A percentile compares a stretch with the other conserved stretches of the same genome.
Conservation (phyloP, 2,888 invertebrate species). For the Crematogaster levior region DNA sequence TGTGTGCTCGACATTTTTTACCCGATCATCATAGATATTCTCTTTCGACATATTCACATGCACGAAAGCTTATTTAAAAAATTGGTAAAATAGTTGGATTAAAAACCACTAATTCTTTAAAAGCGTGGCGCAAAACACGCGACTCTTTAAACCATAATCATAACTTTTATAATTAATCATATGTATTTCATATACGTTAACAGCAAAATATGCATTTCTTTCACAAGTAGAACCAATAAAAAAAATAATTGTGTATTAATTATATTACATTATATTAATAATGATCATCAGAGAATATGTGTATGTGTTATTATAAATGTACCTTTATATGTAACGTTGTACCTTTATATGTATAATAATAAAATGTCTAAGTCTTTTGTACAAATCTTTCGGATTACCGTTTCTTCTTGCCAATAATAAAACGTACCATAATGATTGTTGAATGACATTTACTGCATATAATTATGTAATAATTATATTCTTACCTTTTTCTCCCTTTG, state of each 20-base stretch:
- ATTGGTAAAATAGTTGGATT: background rate
- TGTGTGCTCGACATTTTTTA: background rate
- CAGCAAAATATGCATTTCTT: slow-evolving; percentile 27
- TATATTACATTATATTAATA: slow-evolving; percentile 34
- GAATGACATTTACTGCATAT: background rate
- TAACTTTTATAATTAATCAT: background rate
- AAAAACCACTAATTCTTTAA: background rate
- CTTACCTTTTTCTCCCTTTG: background rate
- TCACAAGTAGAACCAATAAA: slow-evolving; percentile 16
- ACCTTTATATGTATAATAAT: slow-evolving; percentile 60
- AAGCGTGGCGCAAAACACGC: background rate
- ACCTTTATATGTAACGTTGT: slow-evolving; percentile 40
- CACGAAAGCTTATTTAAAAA: background rate
- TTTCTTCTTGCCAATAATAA: background rate
- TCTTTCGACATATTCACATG: background rate
- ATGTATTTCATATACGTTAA: background rate
- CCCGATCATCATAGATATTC: background rate
- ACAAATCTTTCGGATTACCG: background rate
- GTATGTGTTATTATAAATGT: slow-evolving; percentile 38
- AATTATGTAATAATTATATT: slow-evolving; percentile 14
- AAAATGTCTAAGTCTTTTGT: slow-evolving; percentile 63
- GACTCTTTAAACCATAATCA: background rate
- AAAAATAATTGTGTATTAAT: no score
- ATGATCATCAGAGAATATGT: slow-evolving; percentile 8
- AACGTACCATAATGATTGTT: background rate